Evolutionary conservation across 2,888 invertebrate genomes (phyloP).

Genomic region (Limnephilus lunatus): DNA sequence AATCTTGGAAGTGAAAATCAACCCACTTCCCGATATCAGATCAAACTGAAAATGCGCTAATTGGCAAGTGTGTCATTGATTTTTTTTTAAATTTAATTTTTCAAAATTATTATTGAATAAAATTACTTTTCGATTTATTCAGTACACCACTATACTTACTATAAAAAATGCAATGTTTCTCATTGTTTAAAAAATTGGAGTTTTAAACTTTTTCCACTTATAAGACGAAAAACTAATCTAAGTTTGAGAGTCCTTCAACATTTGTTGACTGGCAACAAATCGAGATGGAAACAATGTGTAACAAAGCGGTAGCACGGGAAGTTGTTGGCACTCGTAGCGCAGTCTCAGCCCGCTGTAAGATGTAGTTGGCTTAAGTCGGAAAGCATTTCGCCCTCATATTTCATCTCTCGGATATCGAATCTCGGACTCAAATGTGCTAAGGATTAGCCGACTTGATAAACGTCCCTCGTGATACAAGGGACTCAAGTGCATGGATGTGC

Average conservation of each 20-base stretch:
- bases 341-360: background rate
- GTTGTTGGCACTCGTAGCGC: conserved; percentile 23
- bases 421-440: conserved; percentile 30
- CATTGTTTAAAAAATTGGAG: background rate
- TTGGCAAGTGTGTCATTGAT: too few relatives aligned
- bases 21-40: too few relatives aligned
- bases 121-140: too few relatives aligned
- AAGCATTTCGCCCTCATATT: conserved; percentile 38
- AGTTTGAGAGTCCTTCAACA: background rate
- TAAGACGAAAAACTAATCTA: background rate
- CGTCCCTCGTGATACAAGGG: conserved; percentile 6
- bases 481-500: background rate
- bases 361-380: conserved; percentile 18
- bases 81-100: too few relatives aligned
- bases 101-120: too few relatives aligned
- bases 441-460: conserved; percentile 45
- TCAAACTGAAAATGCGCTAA: too few relatives aligned
- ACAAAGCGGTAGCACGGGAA: conserved; percentile 7
- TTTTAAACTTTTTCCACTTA: background rate
- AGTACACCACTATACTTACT: too few relatives aligned
- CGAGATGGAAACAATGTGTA: conserved; percentile 11
- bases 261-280: conserved; percentile 20
- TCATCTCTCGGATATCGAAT: conserved; percentile 35
- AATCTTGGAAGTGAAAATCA: too few relatives aligned
- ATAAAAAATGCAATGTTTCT: background rate